phyloP scores from a whole-genome alignment of 1,140 invertebrate genomes.

The Oedothorax gibbosus region DNA sequence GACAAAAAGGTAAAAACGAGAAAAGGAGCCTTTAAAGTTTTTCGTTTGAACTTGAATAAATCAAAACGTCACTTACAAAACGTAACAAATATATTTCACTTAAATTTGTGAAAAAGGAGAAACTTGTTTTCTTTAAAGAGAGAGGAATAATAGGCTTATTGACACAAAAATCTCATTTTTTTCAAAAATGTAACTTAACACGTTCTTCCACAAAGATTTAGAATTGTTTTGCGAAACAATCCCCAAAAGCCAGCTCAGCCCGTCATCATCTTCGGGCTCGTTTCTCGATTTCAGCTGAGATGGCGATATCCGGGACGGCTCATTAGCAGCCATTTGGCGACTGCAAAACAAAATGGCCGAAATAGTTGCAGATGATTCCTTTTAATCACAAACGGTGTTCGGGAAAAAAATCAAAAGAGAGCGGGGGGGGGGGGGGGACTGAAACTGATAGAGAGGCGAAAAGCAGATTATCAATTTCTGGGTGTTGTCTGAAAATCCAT shows the following conservation, averaged over 20 bases:
- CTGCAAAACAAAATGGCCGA: slow-evolving; percentile 50
- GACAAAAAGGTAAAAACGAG: too few relatives aligned
- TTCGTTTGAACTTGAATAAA: too few relatives aligned
- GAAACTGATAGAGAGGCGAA: neutral
- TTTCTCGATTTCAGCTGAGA: slow-evolving; percentile 36
- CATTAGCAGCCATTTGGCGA: slow-evolving; percentile 50
- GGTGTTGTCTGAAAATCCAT: slow-evolving; percentile 58
- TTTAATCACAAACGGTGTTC: slow-evolving; percentile 20
- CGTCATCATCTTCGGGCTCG: slow-evolving; percentile 19
- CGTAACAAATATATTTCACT: too few relatives aligned
- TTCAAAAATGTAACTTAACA: too few relatives aligned
- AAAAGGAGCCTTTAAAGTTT: too few relatives aligned
- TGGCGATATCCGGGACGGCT: slow-evolving; percentile 40
- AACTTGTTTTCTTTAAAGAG: too few relatives aligned
- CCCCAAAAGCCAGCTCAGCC: slow-evolving; percentile 21
- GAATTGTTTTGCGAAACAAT: slow-evolving; percentile 25
- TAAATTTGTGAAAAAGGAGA: too few relatives aligned
- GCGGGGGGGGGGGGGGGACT: too few relatives aligned
- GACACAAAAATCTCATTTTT: too few relatives aligned
- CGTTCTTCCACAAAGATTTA: neutral
- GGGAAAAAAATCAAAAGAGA: neutral
- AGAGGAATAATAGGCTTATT: too few relatives aligned
- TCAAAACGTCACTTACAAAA: too few relatives aligned
- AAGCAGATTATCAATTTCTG: slow-evolving; percentile 54
- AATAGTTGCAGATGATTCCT: slow-evolving; percentile 30